Evolutionary conservation across 2,888 invertebrate species (phyloP), one percentile per base, ranked within the genome.

Genomic region (Dryocosmus kuriphilus): DNA sequence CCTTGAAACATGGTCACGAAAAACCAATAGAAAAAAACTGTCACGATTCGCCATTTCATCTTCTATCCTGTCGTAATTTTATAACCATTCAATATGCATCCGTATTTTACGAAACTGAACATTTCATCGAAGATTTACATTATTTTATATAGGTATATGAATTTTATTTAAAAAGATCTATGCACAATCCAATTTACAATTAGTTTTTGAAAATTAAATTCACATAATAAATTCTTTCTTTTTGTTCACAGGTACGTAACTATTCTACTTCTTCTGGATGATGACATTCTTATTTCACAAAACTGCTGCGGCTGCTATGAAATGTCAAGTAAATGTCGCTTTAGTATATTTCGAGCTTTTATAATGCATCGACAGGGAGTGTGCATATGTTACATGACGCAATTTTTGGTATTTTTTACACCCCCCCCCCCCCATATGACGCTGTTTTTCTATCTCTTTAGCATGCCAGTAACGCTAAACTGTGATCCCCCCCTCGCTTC

Each of bases 291-390:
- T 46, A 27, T 65, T 41, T 46, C 46, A 46, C 41, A 67, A 19
- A 46, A 30, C 67, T 67, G 46, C 46, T 30, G 41, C 19, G 41
- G 67, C 41, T 46, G 67, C 46, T 67, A 67, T 46, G 30, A 46
- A 67, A 67, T 67, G 67, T 46, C 67, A 67, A 67, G 67, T 67
- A 67, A 67, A 67, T 41, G 67, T 67, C 67, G 30, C n/a, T 67
- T 46, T 46, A 46, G 27, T 46, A 46, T 67, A 67, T 67, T 67
- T 67, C 46, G 46, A 67, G 9, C 67, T 67, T 27, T 27, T 46
- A 46, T 46, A 46, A 46, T 27, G 67, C 67, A 67, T 67, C 67
- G 67, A 46, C 30, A n/a, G n/a, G n/a, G n/a, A n/a, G n/a, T n/a
- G n/a, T n/a, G n/a, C n/a, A n/a, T n/a, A n/a, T n/a, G n/a, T n/a